Evolutionary conservation across 2,797 vertebrate species (phyloP).

Genomic region (Anguilla megastoma): DNA sequence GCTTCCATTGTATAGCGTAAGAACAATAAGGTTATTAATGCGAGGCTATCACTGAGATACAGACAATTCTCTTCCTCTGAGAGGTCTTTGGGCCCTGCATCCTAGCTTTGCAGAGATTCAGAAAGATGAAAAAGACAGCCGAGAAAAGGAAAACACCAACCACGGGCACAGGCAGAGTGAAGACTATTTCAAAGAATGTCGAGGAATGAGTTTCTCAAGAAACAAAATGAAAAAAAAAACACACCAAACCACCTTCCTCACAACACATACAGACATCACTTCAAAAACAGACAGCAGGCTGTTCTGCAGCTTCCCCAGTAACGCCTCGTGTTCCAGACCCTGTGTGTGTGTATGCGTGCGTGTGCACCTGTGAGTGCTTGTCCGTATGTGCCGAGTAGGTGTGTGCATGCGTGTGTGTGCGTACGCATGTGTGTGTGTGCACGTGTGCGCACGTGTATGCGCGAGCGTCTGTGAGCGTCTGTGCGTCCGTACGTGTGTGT

Average conservation of each 20-base stretch:
- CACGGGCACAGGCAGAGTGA: constrained; percentile 61
- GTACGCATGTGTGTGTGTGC: no score
- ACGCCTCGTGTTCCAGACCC: constrained; percentile 6
- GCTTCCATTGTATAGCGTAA: background rate
- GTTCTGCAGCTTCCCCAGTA: constrained; percentile 13
- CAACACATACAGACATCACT: constrained; percentile 49
- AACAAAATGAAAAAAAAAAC: background rate
- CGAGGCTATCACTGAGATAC: constrained; percentile 34
- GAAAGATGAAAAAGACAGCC: constrained; percentile 57
- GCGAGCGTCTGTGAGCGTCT: no score
- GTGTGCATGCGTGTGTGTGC: no score
- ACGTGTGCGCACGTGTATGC: no score
- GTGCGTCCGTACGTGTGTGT: no score
- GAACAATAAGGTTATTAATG: constrained; percentile 34
- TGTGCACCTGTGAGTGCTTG: no score
- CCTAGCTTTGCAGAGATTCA: constrained; percentile 24
- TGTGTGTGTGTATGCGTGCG: background rate
- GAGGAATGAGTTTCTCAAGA: constrained; percentile 46
- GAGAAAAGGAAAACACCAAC: constrained; percentile 56
- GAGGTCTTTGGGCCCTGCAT: background rate
- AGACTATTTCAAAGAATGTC: constrained; percentile 62
- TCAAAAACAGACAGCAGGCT: constrained; percentile 55
- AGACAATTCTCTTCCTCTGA: constrained; percentile 21
- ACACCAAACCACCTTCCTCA: constrained; percentile 34
- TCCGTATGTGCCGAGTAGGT: no score